phyloP scores from a whole-genome alignment of 2,113 vertebrate genomes.

The Heterocephalus glaber region DNA sequence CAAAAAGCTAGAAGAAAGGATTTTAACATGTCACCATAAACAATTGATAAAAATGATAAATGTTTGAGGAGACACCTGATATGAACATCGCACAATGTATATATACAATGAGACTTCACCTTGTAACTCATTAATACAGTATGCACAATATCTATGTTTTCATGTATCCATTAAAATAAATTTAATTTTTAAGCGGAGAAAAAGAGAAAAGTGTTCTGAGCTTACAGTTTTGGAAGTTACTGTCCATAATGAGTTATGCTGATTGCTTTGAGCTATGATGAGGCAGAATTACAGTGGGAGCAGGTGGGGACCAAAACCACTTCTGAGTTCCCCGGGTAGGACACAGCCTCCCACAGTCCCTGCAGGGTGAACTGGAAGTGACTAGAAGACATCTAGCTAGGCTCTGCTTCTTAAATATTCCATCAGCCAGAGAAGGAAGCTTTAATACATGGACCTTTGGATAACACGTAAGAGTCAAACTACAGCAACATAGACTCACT shows the following conservation, averaged over 20 bases:
- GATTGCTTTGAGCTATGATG: neutral
- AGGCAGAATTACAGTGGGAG: neutral
- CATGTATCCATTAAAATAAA: neutral
- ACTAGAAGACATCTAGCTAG: neutral
- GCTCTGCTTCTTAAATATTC: neutral
- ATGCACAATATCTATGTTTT: neutral
- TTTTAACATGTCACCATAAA: neutral
- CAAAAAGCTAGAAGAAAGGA: neutral
- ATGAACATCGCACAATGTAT: neutral
- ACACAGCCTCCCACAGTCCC: neutral
- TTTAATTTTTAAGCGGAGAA: neutral
- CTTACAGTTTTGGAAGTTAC: neutral
- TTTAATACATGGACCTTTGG: neutral
- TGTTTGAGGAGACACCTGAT: neutral
- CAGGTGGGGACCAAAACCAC: too few species aligned
- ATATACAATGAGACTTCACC: neutral
- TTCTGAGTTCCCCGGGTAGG: too few species aligned
- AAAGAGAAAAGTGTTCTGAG: neutral
- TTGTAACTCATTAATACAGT: neutral
- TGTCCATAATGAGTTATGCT: too few species aligned
- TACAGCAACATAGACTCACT: neutral
- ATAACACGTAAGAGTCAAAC: neutral
- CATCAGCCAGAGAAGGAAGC: neutral
- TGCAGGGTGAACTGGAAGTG: too few species aligned
- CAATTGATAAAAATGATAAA: neutral